Base-by-base conservation (phyloP, 2,888 invertebrate species). In the Harpalus rubripes region DNA sequence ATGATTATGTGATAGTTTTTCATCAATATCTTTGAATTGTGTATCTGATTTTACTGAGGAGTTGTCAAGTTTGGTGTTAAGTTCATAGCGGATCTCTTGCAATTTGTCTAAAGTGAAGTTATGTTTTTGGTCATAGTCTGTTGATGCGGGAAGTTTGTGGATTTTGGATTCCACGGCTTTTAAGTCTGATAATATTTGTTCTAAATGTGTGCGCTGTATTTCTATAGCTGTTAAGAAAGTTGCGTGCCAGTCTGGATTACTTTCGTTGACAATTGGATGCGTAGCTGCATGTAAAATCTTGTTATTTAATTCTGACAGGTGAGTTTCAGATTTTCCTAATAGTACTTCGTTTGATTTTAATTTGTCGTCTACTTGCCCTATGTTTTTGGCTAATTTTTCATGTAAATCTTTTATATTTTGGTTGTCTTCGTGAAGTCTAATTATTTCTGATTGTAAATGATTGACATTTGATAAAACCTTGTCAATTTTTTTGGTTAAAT, bases 91-190 rank as follows among this genome's bases (percentile, higher is more conserved):
- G 3, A 93, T 90, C 68, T 92, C 92, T 83, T 93, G 92, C 61
- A 96, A 87, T 0, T 93, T 92, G 68, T 92, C 92, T 63, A 94
- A 90, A 0, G 95, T 95, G 80, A 93, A 91, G 89, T 96, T 96
- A 86, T 93, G 92, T 44, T 93, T 89, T 8, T 91, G 90, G 84
- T 93, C 92, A 0, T 95, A 90, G 85, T 94, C 94, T 0, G 90
- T 88, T 16, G 90, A 90, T 4, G 92, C 90, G 4, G 94, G 93
- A 61, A 94, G 86, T 32, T 87, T 86, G 22, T 86, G 85, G 22
- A 91, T 84, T 86, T 90, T 88, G 15, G 87, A 84, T 72, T 88
- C 87, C 26, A 90, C 86, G 4, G 86, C 86, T 87, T 88, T 88
- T 0, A 91, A 84, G 72, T 90, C 90, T 2, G 88, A 86, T 68